Conservation (phyloP, 2,888 invertebrate species). For the Acanthoscelides obtectus region DNA sequence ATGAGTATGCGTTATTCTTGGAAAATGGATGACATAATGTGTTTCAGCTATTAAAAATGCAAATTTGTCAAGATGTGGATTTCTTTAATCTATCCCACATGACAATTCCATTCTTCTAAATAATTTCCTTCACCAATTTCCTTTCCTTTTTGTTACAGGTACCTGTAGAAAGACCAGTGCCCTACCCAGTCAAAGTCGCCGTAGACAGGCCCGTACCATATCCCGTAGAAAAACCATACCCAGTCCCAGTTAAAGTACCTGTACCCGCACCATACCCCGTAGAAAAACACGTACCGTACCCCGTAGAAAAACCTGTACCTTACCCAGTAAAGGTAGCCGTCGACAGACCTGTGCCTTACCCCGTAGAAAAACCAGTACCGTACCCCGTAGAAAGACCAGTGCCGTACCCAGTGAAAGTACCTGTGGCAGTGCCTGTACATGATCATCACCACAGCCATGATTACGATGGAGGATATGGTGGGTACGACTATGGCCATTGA, state of each 20-base stretch:
- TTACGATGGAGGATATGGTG: conserved; percentile 29
- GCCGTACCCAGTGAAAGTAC: conserved; percentile 64
- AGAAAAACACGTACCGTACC: conserved; percentile 57
- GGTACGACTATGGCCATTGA: conserved; percentile 30
- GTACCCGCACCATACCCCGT: conserved; percentile 69
- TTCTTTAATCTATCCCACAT: too few species aligned
- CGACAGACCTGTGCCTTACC: conserved; percentile 52
- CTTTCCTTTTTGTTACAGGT: conserved; percentile 35
- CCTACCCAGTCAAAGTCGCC: conserved; percentile 61
- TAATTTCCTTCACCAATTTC: too few species aligned
- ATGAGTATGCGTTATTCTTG: too few species aligned
- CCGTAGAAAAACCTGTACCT: conserved; percentile 58
- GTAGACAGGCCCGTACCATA: conserved; percentile 53
- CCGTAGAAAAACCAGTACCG: conserved; percentile 61
- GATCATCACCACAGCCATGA: conserved; percentile 24
- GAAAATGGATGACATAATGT: too few species aligned
- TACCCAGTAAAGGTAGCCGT: conserved; percentile 56
- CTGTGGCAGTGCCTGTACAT: conserved; percentile 41
- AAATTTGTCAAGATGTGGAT: too few species aligned
- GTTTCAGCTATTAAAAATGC: too few species aligned
- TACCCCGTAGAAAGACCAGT: conserved; percentile 60
- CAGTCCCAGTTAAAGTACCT: conserved; percentile 61
- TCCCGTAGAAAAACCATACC: conserved; percentile 61
- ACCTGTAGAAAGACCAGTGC: conserved; percentile 65
- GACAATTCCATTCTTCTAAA: too few species aligned